phyloP scores from a whole-genome alignment of 1,140 invertebrate genomes.

The Helicorthomorpha holstii region DNA sequence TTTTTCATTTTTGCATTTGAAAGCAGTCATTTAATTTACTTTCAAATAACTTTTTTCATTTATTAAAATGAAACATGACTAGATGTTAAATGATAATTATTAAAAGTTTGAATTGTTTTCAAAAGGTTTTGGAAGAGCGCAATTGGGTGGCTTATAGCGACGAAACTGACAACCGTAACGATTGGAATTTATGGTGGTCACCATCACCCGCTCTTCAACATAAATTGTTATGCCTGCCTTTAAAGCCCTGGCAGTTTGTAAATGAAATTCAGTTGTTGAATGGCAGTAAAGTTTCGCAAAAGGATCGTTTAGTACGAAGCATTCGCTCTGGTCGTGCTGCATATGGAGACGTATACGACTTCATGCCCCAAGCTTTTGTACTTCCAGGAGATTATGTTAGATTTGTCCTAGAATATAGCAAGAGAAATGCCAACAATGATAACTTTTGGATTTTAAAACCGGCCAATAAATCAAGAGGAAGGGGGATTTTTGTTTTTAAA shows the following conservation, averaged over 20 bases:
- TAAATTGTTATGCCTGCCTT: constrained; percentile 45
- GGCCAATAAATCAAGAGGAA: constrained; percentile 61
- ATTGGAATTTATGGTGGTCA: constrained; percentile 73
- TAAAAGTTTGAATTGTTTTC: neutral
- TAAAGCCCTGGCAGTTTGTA: constrained; percentile 54
- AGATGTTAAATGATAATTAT: neutral
- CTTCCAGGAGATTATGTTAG: constrained; percentile 5
- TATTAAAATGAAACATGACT: neutral
- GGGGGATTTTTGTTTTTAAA: constrained; percentile 67
- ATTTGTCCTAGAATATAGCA: constrained; percentile 2
- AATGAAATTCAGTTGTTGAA: constrained; percentile 72
- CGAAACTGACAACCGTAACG: constrained; percentile 32
- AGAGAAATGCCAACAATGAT: constrained; percentile 41
- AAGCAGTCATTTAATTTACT: neutral
- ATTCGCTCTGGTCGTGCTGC: constrained; percentile 62
- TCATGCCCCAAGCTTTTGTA: constrained; percentile 33
- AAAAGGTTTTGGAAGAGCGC: constrained; percentile 53
- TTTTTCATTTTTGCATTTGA: neutral
- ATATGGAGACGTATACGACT: constrained; percentile 62
- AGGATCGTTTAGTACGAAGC: constrained; percentile 57
- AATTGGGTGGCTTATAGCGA: constrained; percentile 59
- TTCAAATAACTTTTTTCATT: neutral
- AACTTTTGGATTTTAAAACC: constrained; percentile 72
- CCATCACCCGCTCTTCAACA: too few relatives aligned
- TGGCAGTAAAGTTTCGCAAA: constrained; percentile 53